Conservation (phyloP, 1,140 invertebrate genomes). For the Lepidurus packardi region DNA sequence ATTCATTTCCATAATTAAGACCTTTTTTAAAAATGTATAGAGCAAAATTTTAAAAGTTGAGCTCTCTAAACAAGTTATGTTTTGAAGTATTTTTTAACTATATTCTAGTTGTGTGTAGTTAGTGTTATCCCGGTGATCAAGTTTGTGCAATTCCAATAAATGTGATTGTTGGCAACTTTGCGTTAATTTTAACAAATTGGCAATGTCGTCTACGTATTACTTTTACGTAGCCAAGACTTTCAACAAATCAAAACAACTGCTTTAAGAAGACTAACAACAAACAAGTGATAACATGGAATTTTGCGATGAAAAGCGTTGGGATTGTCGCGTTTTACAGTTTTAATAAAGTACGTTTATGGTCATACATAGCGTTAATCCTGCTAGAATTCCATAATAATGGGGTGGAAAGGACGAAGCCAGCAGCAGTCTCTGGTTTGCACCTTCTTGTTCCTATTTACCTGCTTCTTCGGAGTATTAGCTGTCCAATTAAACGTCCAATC, state of each 20-base stretch:
- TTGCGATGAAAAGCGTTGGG: no score
- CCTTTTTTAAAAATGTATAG: neutral
- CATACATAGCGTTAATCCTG: no score
- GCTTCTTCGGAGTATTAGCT: neutral
- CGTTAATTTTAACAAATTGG: neutral
- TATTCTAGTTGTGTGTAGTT: no score
- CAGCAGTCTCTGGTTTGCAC: slow-evolving; percentile 10
- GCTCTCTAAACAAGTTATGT: neutral
- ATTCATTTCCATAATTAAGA: neutral
- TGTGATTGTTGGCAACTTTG: neutral
- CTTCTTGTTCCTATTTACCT: neutral
- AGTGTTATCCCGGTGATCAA: no score
- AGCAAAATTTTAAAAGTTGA: neutral
- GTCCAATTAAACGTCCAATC: neutral
- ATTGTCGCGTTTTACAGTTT: no score
- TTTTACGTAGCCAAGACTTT: no score
- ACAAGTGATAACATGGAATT: no score
- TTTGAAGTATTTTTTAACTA: no score
- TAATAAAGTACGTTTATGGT: no score
- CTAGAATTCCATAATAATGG: neutral
- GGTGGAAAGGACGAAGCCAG: neutral
- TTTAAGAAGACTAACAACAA: no score
- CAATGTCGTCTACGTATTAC: neutral
- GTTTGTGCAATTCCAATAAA: neutral
- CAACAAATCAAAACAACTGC: no score